These are phyloP conservation scores for Drosophila nasuta DNA, from an alignment of 1,140 invertebrate species.

Conservation along the genomic window DNA sequence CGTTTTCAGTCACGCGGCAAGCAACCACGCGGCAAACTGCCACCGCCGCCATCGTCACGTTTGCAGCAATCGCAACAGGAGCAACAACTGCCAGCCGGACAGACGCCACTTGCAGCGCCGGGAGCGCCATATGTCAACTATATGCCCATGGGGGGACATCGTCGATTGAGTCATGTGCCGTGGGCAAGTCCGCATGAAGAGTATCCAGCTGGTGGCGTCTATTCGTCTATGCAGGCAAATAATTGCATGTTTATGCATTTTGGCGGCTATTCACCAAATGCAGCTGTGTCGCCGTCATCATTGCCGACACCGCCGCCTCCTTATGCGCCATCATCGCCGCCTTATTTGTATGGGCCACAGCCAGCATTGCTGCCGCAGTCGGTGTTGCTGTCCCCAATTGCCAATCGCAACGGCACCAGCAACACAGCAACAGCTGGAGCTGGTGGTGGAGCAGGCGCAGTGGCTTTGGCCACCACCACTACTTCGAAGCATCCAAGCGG, in stretches of 20 bases:
- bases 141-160: slow-evolving; percentile 34
- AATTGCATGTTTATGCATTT: slow-evolving; percentile 60
- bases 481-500: neutral
- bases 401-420: neutral
- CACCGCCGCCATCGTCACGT: neutral
- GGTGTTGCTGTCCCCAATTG: neutral
- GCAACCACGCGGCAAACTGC: neutral
- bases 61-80: slow-evolving; percentile 6
- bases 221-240: slow-evolving; percentile 18
- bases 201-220: slow-evolving; percentile 5
- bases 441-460: neutral
- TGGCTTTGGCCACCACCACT: neutral
- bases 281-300: slow-evolving; percentile 27
- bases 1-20: slow-evolving; percentile 1
- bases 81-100: neutral
- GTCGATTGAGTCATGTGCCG: slow-evolving; percentile 11
- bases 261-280: slow-evolving; percentile 38
- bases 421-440: neutral
- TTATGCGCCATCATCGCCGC: slow-evolving; percentile 10
- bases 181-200: slow-evolving; percentile 54
- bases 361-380: neutral
- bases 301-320: slow-evolving; percentile 13
- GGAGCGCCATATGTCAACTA: slow-evolving; percentile 51
- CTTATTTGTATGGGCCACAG: slow-evolving; percentile 17
- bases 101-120: neutral